Evolutionary conservation across 2,797 vertebrate genomes (phyloP), one percentile per base, ranked within the genome.

Genomic region (Cyclopterus lumpus): DNA sequence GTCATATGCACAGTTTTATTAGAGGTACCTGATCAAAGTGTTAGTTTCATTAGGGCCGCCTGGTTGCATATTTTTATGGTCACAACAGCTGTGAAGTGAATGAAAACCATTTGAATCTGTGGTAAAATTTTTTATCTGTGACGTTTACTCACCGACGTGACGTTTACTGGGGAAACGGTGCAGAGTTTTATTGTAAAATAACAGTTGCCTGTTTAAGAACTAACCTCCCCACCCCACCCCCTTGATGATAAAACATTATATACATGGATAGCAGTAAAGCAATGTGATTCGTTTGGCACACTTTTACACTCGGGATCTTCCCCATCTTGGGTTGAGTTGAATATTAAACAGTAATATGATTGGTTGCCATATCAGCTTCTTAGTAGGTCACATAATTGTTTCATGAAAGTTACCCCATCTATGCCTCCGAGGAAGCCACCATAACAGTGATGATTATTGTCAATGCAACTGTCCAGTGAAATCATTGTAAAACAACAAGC

Each of bases 1-100:
- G 67, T 82, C 75, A 81, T 64, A 85, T 89, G 87, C 81, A 86
- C 82, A 91, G 84, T 81, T 88, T 88, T 71, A 80, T 87, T 83
- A 64, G 71, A 71, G 80, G 86, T 86, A 90, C 89, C 90, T 92
- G 85, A 91, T 91, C 51, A 67, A 63, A 83, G 48, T 68, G 82
- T 83, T 82, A 83, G 73, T 81, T 89, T 86, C 74, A 84, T 65
- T 79, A 78, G 88, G 80, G 88, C 53, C 44, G 61, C 77, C 76
- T 80, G 70, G 67, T 89, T 91, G 90, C 90, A 92, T 92, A 91
- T 86, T 86, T 67, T 62, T 75, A 44, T 59, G 64, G 54, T 68
- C 40, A 57, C 49, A 64, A 65, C 32, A 68, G 55, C 40, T 70
- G 77, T 68, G 44, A 75, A 72, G 46, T 78, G 32, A 67, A 48